Evolutionary conservation across 2,113 vertebrate genomes (phyloP).

Genomic region (Tyrannus savana): DNA sequence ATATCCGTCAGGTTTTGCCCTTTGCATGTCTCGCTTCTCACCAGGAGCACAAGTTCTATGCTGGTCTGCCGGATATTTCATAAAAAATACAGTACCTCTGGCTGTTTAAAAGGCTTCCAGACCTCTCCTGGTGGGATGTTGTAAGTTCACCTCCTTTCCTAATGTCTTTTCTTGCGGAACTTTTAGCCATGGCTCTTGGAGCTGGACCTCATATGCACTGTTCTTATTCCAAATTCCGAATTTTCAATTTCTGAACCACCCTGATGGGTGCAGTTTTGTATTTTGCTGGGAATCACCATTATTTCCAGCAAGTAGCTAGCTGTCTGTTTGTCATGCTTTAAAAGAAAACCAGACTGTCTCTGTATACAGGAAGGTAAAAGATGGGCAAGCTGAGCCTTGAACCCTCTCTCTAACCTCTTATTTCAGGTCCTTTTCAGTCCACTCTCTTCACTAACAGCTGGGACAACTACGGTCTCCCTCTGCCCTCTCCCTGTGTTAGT

Average conservation of each 20-base stretch:
- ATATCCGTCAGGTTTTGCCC: neutral
- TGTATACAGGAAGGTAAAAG: neutral
- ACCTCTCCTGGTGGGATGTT: neutral
- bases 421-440: neutral
- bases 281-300: neutral
- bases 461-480: neutral
- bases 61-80: neutral
- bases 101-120: neutral
- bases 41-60: neutral
- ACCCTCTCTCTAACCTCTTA: neutral
- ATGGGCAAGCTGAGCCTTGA: neutral
- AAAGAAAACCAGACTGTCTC: neutral
- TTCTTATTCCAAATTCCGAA: neutral
- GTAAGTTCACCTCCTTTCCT: neutral
- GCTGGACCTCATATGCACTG: rapidly evolving
- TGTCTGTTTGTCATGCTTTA: neutral
- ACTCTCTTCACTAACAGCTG: neutral
- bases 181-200: neutral
- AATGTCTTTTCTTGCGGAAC: neutral
- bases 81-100: neutral
- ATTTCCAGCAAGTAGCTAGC: neutral
- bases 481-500: neutral
- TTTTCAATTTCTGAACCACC: neutral
- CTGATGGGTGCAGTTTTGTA: neutral
- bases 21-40: neutral